Percentiles rank a stretch among this genome's conserved stretches.
Conservation (phyloP, 1,140 invertebrate genomes). For the Prorops nasuta region DNA sequence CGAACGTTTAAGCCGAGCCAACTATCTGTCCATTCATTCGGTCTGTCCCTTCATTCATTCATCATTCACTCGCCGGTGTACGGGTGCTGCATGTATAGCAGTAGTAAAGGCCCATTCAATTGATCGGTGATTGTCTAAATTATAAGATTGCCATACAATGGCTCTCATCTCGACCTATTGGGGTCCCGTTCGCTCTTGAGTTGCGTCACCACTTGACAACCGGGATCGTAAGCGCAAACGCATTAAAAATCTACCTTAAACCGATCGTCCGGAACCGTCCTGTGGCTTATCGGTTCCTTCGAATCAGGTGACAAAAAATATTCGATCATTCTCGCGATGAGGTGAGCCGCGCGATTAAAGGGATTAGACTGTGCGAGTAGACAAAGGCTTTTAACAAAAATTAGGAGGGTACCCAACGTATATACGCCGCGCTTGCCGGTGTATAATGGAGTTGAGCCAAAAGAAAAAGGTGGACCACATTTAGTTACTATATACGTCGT, state of each 20-base stretch:
- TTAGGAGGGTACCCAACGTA: no score
- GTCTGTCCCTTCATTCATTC: conserved; percentile 59
- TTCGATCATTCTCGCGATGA: no score
- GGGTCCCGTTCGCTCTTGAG: conserved; percentile 53
- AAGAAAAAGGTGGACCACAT: conserved; percentile 16
- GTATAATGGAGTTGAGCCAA: conserved; percentile 16
- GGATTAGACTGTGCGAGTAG: no score
- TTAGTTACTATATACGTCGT: conserved; percentile 4
- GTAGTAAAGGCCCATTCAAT: conserved; percentile 59
- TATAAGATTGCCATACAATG: conserved; percentile 61
- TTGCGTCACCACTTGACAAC: conserved; percentile 56
- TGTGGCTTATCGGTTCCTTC: no score
- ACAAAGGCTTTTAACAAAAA: no score
- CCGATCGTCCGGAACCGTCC: no score
- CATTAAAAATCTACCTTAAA: conserved; percentile 32
- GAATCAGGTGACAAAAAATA: no score
- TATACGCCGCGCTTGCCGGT: conserved; percentile 2
- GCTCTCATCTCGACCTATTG: conserved; percentile 59
- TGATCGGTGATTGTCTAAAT: conserved; percentile 60
- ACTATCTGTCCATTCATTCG: conserved; percentile 59
- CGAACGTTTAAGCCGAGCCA: conserved; percentile 57
- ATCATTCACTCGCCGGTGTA: conserved; percentile 54
- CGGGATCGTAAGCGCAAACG: conserved; percentile 44
- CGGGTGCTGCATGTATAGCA: conserved; percentile 53
- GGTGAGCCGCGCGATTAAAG: no score